Conservation (phyloP, 2,797 vertebrate genomes). For the Malurus leucopterus region DNA sequence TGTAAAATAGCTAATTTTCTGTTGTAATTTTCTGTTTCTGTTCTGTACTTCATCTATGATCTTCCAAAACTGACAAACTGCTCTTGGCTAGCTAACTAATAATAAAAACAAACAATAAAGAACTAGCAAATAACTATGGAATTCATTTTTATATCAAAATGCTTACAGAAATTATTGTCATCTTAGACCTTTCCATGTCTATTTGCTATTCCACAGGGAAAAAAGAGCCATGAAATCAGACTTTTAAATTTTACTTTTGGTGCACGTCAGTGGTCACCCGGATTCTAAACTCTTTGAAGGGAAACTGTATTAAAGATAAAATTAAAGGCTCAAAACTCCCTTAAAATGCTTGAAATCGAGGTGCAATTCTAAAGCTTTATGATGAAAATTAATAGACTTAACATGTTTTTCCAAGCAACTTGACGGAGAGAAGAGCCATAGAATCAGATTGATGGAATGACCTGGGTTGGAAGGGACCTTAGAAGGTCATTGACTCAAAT, state of each 20-base stretch:
- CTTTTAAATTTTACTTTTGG: background rate
- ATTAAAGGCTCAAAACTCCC: background rate
- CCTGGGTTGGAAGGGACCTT: background rate
- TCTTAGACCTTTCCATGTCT: background rate
- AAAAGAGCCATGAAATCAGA: rapidly evolving
- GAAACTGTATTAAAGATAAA: background rate
- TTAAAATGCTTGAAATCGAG: background rate
- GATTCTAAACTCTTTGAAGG: background rate
- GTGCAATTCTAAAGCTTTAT: background rate
- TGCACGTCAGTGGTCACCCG: background rate
- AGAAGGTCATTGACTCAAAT: background rate
- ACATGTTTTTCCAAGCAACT: background rate
- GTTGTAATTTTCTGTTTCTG: background rate
- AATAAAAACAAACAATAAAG: background rate
- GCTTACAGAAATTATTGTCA: background rate
- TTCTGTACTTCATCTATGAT: background rate
- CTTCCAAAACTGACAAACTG: background rate
- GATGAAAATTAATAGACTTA: background rate
- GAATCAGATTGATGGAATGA: background rate
- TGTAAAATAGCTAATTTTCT: background rate
- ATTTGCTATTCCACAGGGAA: background rate
- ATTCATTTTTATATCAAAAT: background rate
- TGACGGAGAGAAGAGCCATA: background rate
- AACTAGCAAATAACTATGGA: background rate
- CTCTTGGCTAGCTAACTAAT: background rate